phyloP scores from a whole-genome alignment of 2,113 vertebrate genomes.

The Otis tarda region DNA sequence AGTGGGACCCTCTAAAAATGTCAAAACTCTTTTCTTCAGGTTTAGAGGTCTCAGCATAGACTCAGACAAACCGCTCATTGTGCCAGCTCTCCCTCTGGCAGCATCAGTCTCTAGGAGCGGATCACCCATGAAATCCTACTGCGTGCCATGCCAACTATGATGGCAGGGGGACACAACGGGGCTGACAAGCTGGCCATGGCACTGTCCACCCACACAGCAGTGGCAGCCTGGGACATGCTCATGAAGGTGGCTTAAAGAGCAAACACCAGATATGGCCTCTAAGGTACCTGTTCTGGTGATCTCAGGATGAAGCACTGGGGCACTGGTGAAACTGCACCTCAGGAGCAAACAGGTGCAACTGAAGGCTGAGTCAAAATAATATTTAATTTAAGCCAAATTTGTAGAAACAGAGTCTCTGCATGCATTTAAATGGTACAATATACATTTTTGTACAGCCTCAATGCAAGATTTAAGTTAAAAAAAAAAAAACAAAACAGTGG shows the following conservation, averaged over 20 bases:
- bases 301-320: not conserved
- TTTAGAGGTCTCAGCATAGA: not conserved
- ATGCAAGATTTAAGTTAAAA: not conserved
- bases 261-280: not conserved
- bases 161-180: accelerated
- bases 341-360: not conserved
- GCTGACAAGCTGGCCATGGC: not conserved
- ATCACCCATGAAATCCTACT: not conserved
- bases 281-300: not conserved
- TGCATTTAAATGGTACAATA: not conserved
- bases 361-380: not conserved
- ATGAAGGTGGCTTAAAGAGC: not conserved
- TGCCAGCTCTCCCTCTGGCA: not conserved
- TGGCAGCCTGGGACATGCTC: not conserved
- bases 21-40: not conserved
- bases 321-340: not conserved
- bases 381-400: not conserved
- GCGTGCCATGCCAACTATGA: accelerated
- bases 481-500: not conserved
- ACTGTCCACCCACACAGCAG: not conserved
- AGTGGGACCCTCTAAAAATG: not conserved
- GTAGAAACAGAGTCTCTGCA: not conserved
- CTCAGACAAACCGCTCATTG: not conserved
- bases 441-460: not conserved
- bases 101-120: not conserved